Evolutionary conservation across 2,797 vertebrate genomes (phyloP).

Genomic region (Periparus ater): DNA sequence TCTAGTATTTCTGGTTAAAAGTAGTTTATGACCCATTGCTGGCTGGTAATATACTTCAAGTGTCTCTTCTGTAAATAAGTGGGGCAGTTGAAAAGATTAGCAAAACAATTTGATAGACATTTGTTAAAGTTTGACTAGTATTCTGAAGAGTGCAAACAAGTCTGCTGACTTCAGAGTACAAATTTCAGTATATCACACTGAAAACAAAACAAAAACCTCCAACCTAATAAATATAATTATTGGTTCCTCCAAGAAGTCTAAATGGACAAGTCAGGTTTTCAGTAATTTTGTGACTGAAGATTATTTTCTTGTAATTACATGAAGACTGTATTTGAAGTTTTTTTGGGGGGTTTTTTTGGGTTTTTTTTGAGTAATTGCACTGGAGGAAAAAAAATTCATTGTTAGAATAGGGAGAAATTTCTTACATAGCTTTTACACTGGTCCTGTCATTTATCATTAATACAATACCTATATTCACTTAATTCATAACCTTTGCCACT

Average conservation of each 20-base stretch:
- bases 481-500: not conserved
- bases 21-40: not conserved
- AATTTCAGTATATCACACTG: not conserved
- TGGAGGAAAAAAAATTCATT: rapidly evolving
- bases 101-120: not conserved
- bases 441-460: not conserved
- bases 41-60: not conserved
- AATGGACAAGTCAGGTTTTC: not conserved
- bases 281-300: not conserved
- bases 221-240: not conserved
- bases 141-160: not conserved
- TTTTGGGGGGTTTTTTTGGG: not conserved
- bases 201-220: not conserved
- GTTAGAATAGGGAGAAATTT: not conserved
- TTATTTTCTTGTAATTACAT: not conserved
- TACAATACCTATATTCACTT: not conserved
- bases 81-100: not conserved
- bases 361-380: not conserved
- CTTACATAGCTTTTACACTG: not conserved
- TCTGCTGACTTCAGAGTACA: not conserved
- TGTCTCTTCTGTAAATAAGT: not conserved
- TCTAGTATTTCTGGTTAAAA: not conserved
- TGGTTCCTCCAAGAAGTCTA: not conserved
- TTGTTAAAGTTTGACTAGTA: not conserved
- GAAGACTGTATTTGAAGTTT: not conserved